Evolutionary conservation across 2,797 vertebrate genomes (phyloP).

Genomic region (Tympanoctomys barrerae): DNA sequence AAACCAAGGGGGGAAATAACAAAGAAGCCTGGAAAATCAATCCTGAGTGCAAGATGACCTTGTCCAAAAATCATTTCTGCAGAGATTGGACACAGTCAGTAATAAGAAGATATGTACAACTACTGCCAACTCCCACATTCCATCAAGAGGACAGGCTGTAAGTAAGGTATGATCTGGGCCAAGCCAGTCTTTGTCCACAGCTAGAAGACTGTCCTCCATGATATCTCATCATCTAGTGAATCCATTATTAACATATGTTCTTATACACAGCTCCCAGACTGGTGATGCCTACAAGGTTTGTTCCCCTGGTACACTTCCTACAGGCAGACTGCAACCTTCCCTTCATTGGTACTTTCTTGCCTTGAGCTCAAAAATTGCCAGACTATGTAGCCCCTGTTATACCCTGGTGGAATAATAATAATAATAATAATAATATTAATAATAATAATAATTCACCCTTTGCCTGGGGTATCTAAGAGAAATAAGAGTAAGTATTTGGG

Average conservation of each 20-base stretch:
- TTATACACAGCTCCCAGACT: not conserved
- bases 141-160: conserved; percentile 10
- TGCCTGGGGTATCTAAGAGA: not conserved
- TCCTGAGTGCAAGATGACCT: conserved; percentile 50
- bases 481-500: conserved; percentile 36
- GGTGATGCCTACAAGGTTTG: not conserved
- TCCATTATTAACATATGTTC: not conserved
- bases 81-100: not conserved
- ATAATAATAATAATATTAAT: no score
- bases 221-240: conserved; percentile 33
- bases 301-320: not conserved
- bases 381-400: not conserved
- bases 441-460: not conserved
- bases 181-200: not conserved
- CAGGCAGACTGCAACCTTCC: not conserved
- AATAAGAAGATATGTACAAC: conserved; percentile 20
- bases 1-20: conserved; percentile 68
- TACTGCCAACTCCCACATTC: not conserved
- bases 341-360: conserved; percentile 25
- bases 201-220: not conserved
- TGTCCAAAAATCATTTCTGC: not conserved
- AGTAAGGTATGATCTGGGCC: not conserved
- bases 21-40: conserved; percentile 46
- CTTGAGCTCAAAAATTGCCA: conserved; percentile 30
- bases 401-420: not conserved